phyloP scores from a whole-genome alignment of 1,140 invertebrate species.

The Ostrea edulis region DNA sequence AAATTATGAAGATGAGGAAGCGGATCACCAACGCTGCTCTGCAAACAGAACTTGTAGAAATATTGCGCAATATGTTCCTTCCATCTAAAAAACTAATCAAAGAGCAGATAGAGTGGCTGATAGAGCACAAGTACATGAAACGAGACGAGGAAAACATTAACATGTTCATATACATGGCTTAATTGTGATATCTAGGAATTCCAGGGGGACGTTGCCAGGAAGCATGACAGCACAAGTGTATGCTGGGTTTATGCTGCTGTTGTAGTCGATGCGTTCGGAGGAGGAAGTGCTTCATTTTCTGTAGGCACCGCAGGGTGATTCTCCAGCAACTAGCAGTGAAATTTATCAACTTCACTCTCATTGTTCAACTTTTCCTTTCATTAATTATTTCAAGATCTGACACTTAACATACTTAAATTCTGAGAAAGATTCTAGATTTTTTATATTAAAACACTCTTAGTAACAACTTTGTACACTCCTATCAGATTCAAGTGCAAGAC shows the following conservation, averaged over 20 bases:
- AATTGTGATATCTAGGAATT: conserved; percentile 54
- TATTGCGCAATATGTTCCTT: conserved; percentile 99
- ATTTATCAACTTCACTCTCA: conserved; percentile 2
- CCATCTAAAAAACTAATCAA: conserved; percentile 99
- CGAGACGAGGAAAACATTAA: conserved; percentile 98
- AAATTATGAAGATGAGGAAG: conserved; percentile 99
- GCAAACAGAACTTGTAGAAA: conserved; percentile 97
- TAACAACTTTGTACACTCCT: not conserved
- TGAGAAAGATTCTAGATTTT: not conserved
- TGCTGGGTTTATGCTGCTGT: conserved; percentile 16
- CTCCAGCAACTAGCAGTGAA: not conserved
- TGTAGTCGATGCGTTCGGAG: not conserved
- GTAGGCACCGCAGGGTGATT: not conserved
- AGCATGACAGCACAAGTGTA: not conserved
- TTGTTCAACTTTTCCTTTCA: not conserved
- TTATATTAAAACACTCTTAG: not conserved
- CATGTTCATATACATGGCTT: conserved; percentile 98
- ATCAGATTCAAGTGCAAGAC: not conserved
- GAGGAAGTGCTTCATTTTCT: not conserved
- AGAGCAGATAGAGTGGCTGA: conserved; percentile 99
- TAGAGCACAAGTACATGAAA: conserved; percentile 98
- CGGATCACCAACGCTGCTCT: conserved; percentile 94
- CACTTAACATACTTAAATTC: not conserved
- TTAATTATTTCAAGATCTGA: not conserved
- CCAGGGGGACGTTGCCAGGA: not conserved